Evolutionary conservation across 2,797 vertebrate species (phyloP).

Genomic region (Acipenser oxyrinchus): DNA sequence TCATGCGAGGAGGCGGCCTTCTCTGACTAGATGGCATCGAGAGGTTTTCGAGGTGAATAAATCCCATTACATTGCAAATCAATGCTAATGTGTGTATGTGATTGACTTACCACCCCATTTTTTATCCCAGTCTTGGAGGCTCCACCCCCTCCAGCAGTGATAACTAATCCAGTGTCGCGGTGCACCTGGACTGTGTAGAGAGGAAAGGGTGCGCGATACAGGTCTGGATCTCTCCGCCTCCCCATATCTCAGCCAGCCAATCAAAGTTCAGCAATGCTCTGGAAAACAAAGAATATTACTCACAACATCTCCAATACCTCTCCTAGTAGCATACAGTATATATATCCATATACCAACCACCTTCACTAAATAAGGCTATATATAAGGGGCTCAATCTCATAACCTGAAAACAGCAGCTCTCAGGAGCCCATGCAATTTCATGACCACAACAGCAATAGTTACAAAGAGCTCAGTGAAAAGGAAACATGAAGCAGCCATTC

Average conservation of each 20-base stretch:
- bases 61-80: not conserved
- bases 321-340: no score
- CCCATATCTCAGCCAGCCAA: constrained; percentile 53
- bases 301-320: no score
- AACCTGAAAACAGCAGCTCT: no score
- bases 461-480: no score
- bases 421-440: no score
- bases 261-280: no score
- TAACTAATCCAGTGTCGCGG: constrained; percentile 61
- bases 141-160: constrained; percentile 83
- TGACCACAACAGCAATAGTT: no score
- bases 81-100: not conserved
- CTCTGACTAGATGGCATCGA: not conserved
- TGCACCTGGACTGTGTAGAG: constrained; percentile 78
- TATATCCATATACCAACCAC: no score
- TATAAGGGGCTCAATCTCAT: no score
- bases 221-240: constrained; percentile 64
- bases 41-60: not conserved
- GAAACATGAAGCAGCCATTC: no score
- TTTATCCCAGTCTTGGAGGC: constrained; percentile 87
- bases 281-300: no score
- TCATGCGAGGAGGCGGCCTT: not conserved
- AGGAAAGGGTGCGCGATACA: constrained; percentile 89
- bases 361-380: no score
- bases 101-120: constrained; percentile 76